A percentile compares a stretch with the other conserved stretches of the same genome.
phyloP scores from a whole-genome alignment of 2,888 invertebrate species.

The Tetanocera ferruginea region DNA sequence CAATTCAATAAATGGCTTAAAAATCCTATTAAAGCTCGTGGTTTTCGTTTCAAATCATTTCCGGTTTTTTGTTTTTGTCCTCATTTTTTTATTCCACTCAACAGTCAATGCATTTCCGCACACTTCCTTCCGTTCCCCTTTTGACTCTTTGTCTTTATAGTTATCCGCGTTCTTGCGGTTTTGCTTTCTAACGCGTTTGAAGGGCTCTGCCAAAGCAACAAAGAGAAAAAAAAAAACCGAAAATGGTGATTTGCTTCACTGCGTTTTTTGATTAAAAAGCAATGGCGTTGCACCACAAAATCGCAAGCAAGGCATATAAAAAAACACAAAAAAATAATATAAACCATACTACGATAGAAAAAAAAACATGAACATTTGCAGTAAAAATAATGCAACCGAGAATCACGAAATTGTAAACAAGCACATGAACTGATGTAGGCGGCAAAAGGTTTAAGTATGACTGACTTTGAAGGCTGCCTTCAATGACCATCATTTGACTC shows the following conservation, averaged over 20 bases:
- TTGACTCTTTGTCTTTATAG: background rate
- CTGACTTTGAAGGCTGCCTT: background rate
- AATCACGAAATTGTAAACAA: background rate
- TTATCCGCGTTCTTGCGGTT: background rate
- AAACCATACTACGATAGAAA: background rate
- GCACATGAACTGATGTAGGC: background rate
- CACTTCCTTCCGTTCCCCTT: background rate
- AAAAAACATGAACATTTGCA: background rate
- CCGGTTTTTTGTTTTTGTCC: background rate
- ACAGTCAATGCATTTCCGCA: background rate
- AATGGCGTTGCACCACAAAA: slow-evolving; percentile 28
- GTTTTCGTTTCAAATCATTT: slow-evolving; percentile 24
- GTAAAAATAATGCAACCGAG: background rate
- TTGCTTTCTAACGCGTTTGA: background rate
- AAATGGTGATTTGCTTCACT: slow-evolving; percentile 33
- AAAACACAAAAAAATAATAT: background rate
- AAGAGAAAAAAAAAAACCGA: background rate
- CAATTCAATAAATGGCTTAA: background rate
- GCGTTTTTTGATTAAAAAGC: slow-evolving; percentile 31
- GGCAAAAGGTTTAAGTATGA: background rate
- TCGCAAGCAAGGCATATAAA: background rate
- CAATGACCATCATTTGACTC: background rate
- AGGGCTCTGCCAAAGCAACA: slow-evolving; percentile 10
- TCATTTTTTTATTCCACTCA: background rate
- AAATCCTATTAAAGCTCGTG: slow-evolving; percentile 23